Conservation (phyloP, 1,140 invertebrate species). For the Diabrotica undecimpunctata region DNA sequence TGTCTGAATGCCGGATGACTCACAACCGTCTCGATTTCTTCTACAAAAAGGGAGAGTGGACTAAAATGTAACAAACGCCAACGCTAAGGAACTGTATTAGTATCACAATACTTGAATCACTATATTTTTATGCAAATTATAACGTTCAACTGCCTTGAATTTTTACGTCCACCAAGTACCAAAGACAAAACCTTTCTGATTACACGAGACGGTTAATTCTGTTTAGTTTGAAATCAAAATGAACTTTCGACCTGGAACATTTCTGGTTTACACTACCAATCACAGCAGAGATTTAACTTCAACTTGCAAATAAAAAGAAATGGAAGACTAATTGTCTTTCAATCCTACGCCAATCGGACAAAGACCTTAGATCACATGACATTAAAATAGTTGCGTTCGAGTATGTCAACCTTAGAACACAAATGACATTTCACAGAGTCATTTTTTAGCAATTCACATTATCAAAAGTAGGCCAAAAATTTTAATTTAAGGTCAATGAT, state of each 20-base stretch:
- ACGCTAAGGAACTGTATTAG: background rate
- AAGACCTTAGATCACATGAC: constrained; percentile 9
- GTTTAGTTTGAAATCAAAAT: constrained; percentile 10
- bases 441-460: too few relatives aligned
- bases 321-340: background rate
- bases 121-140: background rate
- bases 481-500: too few relatives aligned
- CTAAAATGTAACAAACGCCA: background rate
- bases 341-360: constrained; percentile 8
- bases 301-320: constrained; percentile 10
- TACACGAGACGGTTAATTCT: constrained; percentile 4
- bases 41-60: background rate
- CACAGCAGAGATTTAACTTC: background rate
- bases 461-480: too few relatives aligned
- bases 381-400: background rate
- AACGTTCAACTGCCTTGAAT: background rate
- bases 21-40: background rate
- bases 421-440: too few relatives aligned
- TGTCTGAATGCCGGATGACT: constrained; percentile 1
- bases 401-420: too few relatives aligned
- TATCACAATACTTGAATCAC: background rate
- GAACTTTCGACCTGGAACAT: constrained; percentile 10
- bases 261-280: background rate
- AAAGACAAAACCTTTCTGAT: background rate
- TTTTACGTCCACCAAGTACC: background rate